Percentiles rank a stretch among this genome's conserved stretches.
phyloP scores from a whole-genome alignment of 2,113 vertebrate species.

The Caretta caretta region DNA sequence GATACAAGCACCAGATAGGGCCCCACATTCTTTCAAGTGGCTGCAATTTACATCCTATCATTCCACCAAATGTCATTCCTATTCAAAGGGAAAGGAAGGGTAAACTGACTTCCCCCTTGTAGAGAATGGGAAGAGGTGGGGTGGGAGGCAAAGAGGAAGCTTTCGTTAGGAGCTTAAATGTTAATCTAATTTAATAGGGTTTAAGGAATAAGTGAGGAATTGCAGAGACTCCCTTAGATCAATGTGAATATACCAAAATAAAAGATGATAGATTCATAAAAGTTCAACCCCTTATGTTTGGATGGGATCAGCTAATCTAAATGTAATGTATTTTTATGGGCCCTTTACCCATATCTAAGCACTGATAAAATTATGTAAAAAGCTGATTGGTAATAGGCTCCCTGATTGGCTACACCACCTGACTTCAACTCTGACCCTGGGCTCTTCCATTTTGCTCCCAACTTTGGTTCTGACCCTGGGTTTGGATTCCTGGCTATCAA shows the following conservation, averaged over 20 bases:
- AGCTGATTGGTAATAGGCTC: not conserved
- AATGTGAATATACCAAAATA: not conserved
- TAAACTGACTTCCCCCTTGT: not conserved
- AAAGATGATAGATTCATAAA: not conserved
- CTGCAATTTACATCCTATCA: not conserved
- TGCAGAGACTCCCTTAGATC: not conserved
- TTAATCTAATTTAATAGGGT: not conserved
- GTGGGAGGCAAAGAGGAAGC: not conserved
- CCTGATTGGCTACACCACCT: not conserved
- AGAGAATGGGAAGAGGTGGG: not conserved
- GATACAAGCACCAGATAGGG: not conserved
- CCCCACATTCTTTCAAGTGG: not conserved
- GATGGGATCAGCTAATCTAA: not conserved
- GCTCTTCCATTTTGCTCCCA: not conserved
- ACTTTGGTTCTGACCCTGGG: not conserved
- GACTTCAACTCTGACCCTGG: not conserved
- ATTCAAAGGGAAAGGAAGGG: not conserved
- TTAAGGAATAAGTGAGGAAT: not conserved
- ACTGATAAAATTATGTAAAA: not conserved
- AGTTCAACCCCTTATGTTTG: not conserved
- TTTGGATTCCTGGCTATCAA: not conserved
- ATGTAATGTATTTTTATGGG: not conserved
- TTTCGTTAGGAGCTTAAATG: accelerated
- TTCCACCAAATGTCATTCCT: not conserved
- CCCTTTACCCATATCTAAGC: not conserved